phyloP scores from a whole-genome alignment of 2,797 vertebrate species.

The Apogon hyalosoma region DNA sequence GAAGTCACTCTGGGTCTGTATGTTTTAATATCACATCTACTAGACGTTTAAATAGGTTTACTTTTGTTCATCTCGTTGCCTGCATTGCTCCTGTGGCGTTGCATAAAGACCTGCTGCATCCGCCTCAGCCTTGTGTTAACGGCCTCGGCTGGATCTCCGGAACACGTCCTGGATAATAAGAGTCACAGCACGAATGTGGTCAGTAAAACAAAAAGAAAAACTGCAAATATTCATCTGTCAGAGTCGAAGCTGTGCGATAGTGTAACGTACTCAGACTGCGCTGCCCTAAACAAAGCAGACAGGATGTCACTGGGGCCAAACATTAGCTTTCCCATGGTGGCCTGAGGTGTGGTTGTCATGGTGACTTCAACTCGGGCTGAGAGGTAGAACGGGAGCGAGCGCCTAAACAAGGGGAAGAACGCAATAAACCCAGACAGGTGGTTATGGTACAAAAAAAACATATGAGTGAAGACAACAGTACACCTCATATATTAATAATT shows the following conservation, averaged over 20 bases:
- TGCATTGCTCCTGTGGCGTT: constrained; percentile 67
- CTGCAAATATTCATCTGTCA: neutral
- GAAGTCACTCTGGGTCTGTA: too few relatives aligned
- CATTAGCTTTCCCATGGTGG: constrained; percentile 76
- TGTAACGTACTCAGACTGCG: neutral
- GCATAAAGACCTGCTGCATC: constrained; percentile 87
- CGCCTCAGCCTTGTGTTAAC: constrained; percentile 85
- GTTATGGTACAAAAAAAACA: neutral
- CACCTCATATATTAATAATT: too few relatives aligned
- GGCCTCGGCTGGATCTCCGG: constrained; percentile 86
- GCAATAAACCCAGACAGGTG: neutral
- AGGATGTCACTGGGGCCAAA: constrained; percentile 85
- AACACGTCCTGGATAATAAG: constrained; percentile 81
- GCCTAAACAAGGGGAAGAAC: constrained; percentile 64
- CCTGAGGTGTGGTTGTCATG: constrained; percentile 84
- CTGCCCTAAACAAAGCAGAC: constrained; percentile 86
- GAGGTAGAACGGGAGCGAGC: constrained; percentile 79
- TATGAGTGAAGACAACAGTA: too few relatives aligned
- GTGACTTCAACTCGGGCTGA: constrained; percentile 70
- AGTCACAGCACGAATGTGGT: neutral
- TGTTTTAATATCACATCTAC: too few relatives aligned
- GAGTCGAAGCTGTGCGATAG: too few relatives aligned
- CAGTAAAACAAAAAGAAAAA: too few relatives aligned
- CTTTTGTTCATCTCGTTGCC: constrained; percentile 84
- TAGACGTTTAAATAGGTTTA: constrained; percentile 41